These are phyloP conservation scores for Netelia virgata DNA, from an alignment of 2,888 invertebrate genomes.

Conservation along the genomic window DNA sequence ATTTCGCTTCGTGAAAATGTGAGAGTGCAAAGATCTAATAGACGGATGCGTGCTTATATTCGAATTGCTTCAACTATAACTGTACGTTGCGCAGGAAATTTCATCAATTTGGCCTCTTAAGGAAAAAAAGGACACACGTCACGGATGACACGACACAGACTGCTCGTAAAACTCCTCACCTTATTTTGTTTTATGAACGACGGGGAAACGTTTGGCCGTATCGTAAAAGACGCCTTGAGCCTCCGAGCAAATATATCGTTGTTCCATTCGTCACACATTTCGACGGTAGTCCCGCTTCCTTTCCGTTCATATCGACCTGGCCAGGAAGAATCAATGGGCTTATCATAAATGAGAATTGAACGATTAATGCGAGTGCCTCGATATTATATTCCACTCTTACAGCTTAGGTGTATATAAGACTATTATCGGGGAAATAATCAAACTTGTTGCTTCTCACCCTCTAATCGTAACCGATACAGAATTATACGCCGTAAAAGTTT, in stretches of 20 bases:
- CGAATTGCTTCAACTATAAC: too few species aligned
- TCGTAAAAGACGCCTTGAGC: background rate
- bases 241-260: constrained; percentile 4
- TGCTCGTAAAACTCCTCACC: too few species aligned
- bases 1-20: too few species aligned
- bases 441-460: constrained; percentile 20
- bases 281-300: background rate
- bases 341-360: background rate
- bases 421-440: constrained; percentile 19
- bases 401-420: background rate
- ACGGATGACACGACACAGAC: too few species aligned
- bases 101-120: too few species aligned
- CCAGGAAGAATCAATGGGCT: background rate
- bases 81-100: too few species aligned
- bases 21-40: too few species aligned
- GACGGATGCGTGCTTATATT: too few species aligned
- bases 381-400: background rate
- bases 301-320: background rate
- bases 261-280: background rate
- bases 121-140: too few species aligned
- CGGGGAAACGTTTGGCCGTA: too few species aligned
- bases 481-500: constrained; percentile 8
- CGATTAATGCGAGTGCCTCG: background rate
- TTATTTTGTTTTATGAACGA: too few species aligned
- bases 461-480: background rate